Percentiles rank a stretch among this genome's conserved stretches.
These are phyloP conservation scores for Kryphioiulus occultus DNA, from an alignment of 2,888 invertebrate species.

Conservation along the genomic window DNA sequence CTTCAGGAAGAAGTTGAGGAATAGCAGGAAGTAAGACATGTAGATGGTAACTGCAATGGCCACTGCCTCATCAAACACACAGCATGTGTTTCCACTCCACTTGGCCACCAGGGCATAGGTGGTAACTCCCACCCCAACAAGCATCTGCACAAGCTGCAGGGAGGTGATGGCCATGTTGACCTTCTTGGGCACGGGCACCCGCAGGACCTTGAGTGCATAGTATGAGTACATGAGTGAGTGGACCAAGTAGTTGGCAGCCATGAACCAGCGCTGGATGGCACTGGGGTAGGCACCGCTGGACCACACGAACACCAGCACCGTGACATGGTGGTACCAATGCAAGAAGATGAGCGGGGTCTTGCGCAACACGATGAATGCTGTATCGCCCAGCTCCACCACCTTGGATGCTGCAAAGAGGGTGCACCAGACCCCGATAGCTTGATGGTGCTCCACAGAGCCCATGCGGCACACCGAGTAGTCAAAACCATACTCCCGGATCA, in stretches of 20 bases:
- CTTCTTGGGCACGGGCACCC: conserved; percentile 60
- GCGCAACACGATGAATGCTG: conserved; percentile 62
- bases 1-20: conserved; percentile 62
- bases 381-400: conserved; percentile 65
- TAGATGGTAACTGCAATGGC: conserved; percentile 59
- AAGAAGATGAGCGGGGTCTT: conserved; percentile 61
- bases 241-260: conserved; percentile 59
- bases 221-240: conserved; percentile 60
- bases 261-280: conserved; percentile 59
- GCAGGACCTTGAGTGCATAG: conserved; percentile 58
- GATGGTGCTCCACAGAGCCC: conserved; percentile 57
- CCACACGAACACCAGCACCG: conserved; percentile 54
- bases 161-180: conserved; percentile 63
- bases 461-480: conserved; percentile 65
- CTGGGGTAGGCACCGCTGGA: conserved; percentile 58
- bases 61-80: conserved; percentile 54
- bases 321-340: conserved; percentile 59
- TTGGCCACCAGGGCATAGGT: conserved; percentile 57
- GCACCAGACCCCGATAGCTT: conserved; percentile 66
- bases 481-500: conserved; percentile 63
- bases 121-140: conserved; percentile 62
- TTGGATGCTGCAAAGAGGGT: conserved; percentile 66
- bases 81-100: conserved; percentile 54
- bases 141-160: conserved; percentile 65
- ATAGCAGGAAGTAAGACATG: conserved; percentile 61